Evolutionary conservation across 1,140 invertebrate species (phyloP), one percentile per base, ranked within the genome.

Genomic region (Sarcophaga bullata): DNA sequence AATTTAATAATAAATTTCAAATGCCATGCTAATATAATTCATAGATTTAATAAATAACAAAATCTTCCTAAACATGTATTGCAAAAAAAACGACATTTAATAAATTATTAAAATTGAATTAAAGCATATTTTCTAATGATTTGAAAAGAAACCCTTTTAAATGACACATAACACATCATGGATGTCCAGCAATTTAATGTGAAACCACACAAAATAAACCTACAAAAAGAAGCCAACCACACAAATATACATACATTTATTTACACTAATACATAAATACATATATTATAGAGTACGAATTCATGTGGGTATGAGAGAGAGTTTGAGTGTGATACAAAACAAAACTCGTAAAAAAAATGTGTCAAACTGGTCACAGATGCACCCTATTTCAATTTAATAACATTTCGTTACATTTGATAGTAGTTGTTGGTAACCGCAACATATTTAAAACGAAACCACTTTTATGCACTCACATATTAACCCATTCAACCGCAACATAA

Each of bases 391-490:
- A 78, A 52, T 78, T 78, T 78, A 78, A 78, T 78, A 78, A 78
- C 75, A 78, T 78, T 78, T 78, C 75, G 50, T 78, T 78, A 52
- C 75, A 78, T 47, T 76, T 76, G 3, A 49, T 48, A 76, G 75
- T 78, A 78, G 48, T n/a, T n/a, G n/a, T n/a, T 78, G 75, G 75
- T 48, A 78, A 78, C 75, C 75, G 48, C 75, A 78, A 78, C 75
- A 78, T 78, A 78, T 78, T 78, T 78, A 78, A 78, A 78, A 78
- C 25, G 75, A 50, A 78, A 78, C 75, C 75, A 50, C 75, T 78
- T 78, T 78, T 78, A 78, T 78, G 75, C 75, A 78, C 75, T 78
- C 75, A 78, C 75, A 78, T 78, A 78, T 78, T 78, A 78, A 78
- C 75, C 75, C 75, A 78, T 78, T 78, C 48, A 50, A 78, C 75